Evolutionary conservation across 2,113 vertebrate species (phyloP), one percentile per base, ranked within the genome.

Genomic region (Lucifuga dentata): DNA sequence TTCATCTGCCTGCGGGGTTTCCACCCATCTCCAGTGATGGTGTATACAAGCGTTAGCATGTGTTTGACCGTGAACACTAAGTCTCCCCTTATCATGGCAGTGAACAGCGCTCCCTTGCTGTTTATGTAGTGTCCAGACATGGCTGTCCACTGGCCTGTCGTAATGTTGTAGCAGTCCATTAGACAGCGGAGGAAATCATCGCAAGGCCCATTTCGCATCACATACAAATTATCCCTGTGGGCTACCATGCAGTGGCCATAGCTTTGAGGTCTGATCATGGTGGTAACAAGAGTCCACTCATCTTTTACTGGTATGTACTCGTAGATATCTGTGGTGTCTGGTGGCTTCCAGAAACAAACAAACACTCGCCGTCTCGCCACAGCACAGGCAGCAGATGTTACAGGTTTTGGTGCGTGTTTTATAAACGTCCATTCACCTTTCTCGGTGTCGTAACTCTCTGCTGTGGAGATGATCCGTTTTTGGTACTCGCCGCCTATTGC

Each of bases 91-190:
- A 98, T 89, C 10, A 93, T 21, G 0, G 97, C 92, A 0, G 95
- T 96, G 86, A 99, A 99, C 29, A 99, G 94, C 0, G 97, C 94
- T n/a, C 97, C 97, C 62, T 98, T 98, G 88, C 96, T 98, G 86
- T 99, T 99, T 26, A 98, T 80, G 35, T 97, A 98, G 73, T 95
- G 93, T 9, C 97, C 97, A 0, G 93, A 90, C 65, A 99, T 60
- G 16, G 95, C 91, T 0, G 92, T 97, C 97, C 97, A 99, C 82
- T 98, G 96, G 66, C 89, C 93, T 0, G 95, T 95, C 0, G 92
- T 95, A 44, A 98, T 89, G 80, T 96, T 96, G 85, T 96, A 96
- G 77, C 94, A 93, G 72, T 99, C 97, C 3, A 99, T 96, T 41
- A 93, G 89, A 0, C 97, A 99, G 5, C 94, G 94, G 60, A 98